A percentile compares a stretch with the other conserved stretches of the same genome.
Evolutionary conservation across 2,888 invertebrate species (phyloP).

Genomic region (Steinernema scapterisci): DNA sequence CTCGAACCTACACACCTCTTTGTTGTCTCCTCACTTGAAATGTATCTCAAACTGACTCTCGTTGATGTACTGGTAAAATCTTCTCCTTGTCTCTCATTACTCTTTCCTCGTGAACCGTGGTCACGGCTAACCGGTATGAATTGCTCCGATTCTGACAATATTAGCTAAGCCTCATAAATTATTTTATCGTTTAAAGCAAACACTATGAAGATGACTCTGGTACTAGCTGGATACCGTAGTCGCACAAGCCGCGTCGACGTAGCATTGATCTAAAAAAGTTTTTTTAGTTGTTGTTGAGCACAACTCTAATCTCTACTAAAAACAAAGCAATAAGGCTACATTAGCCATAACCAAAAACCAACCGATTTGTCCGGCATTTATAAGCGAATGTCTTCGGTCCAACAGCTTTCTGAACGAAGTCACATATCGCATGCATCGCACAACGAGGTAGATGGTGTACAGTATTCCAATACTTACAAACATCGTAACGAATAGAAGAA

Average conservation of each 20-base stretch:
- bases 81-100: neutral
- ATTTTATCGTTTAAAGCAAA: neutral
- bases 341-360: no score
- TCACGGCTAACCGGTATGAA: neutral
- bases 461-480: conserved; percentile 55
- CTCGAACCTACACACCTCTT: neutral
- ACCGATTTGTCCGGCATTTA: conserved; percentile 61
- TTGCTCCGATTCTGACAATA: neutral
- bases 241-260: neutral
- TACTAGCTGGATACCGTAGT: neutral
- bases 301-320: neutral
- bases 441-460: conserved; percentile 60
- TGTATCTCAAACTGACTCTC: neutral
- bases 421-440: conserved; percentile 53
- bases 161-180: conserved; percentile 7
- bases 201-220: neutral
- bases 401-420: conserved; percentile 47
- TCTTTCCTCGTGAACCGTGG: conserved; percentile 3
- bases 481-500: conserved; percentile 59
- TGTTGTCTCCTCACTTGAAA: neutral
- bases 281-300: neutral
- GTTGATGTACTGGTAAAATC: conserved; percentile 23
- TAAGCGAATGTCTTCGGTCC: conserved; percentile 52
- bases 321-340: no score
- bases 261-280: conserved; percentile 2